phyloP scores from a whole-genome alignment of 2,113 vertebrate genomes.

The Erythrocercus mccallii region DNA sequence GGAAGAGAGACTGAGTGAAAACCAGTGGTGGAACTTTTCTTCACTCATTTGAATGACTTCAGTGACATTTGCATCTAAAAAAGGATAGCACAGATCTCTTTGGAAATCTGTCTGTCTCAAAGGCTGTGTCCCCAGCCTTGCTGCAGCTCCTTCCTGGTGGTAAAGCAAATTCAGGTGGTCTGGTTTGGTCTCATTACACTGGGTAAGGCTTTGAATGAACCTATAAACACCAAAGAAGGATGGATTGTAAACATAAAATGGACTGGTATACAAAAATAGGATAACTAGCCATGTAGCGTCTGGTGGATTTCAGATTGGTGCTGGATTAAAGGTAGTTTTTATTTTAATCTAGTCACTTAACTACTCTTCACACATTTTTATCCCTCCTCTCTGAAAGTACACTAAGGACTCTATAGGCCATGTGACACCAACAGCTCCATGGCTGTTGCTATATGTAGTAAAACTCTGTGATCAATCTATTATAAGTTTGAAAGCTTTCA shows the following conservation, averaged over 20 bases:
- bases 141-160: background rate
- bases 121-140: fast-evolving
- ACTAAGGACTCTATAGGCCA: background rate
- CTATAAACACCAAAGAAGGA: background rate
- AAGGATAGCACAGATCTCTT: background rate
- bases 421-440: background rate
- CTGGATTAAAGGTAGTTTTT: background rate
- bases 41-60: background rate
- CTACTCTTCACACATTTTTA: background rate
- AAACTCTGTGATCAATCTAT: background rate
- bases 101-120: background rate
- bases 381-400: background rate
- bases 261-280: background rate
- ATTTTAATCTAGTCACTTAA: background rate
- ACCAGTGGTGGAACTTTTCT: background rate
- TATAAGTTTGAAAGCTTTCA: background rate
- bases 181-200: background rate
- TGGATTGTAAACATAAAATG: background rate
- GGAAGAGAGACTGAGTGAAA: background rate
- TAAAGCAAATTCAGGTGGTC: background rate
- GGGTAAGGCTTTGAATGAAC: background rate
- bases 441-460: background rate
- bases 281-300: background rate
- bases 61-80: background rate
- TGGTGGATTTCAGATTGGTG: background rate